Evolutionary conservation across 2,113 vertebrate species (phyloP), one percentile per base, ranked within the genome.

Genomic region (Formicarius rufipectus): DNA sequence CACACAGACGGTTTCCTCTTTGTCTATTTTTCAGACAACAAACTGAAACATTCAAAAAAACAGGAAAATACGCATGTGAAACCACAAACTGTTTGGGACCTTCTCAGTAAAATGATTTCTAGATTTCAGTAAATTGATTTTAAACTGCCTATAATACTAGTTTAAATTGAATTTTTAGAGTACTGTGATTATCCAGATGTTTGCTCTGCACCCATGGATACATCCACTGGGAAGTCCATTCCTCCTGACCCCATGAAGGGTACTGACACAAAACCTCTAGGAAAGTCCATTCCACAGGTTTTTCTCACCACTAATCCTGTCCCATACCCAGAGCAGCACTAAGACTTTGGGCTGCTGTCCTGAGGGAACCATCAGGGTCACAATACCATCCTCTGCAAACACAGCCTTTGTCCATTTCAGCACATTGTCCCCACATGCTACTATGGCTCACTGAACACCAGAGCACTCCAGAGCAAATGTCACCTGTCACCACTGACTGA

Each of bases 401-500:
- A 45, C 33, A 69, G 39, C 13, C 7, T 73, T 55, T 22, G 28
- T 21, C 45, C 33, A 28, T 25, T 75, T 87, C 90, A 58, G 25
- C 16, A 69, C 14, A 0, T 67, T 92, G 56, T 66, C 15, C 50
- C 50, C 83, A 59, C 23, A 31, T 8, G 12, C 33, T 42, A 45
- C 19, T 68, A 68, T 0, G 0, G 77, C 40, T 50, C 6, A 4
- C 16, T 63, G 83, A 86, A 77, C 0, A 3, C 42, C 0, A 0
- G 13, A 83, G 37, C 0, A 11, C 71, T 35, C 17, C 2, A 7
- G 10, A 86, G 64, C 33, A 74, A 92, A 95, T 12, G 30, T 42
- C 60, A 42, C 42, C 91, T 90, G 92, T 87, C 96, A 92, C 68
- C 67, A 47, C 25, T 44, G 50, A 90, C 4, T 0, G 14, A 96